Evolutionary conservation across 2,113 vertebrate species (phyloP), one percentile per base, ranked within the genome.

Genomic region (Arvicanthis niloticus): DNA sequence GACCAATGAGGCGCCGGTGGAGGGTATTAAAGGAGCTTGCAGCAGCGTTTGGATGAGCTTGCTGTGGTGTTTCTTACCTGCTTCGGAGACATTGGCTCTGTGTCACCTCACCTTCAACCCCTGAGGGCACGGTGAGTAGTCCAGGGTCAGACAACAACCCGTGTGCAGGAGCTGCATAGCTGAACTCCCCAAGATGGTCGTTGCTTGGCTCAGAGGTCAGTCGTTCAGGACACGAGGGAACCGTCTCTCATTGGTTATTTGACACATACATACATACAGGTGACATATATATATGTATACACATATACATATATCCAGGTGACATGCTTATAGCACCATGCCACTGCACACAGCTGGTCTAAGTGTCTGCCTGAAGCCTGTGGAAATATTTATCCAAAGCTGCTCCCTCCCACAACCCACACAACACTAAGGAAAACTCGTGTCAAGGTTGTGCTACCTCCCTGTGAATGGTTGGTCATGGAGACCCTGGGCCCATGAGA

Each of bases 301-400:
- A n/a, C n/a, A n/a, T n/a, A n/a, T n/a, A n/a, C n/a, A n/a, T n/a
- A n/a, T n/a, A 13, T 51, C 7, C 24, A 26, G 34, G 34, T 37
- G 34, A n/a, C 68, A n/a, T 5, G 5, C 22, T 62, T 62, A 24
- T 3, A 22, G 7, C 60, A 62, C 2, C 62, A 65, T 11, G 26
- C 24, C 22, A 65, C 9, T 65, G 62, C 9, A 26, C 3, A 65
- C 26, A 88, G 3, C 21, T 29, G 88, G 56, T 42, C 76, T 89
- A 91, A 72, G 56, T 80, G 58, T 48, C 90, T 40, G 26, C 26
- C 21, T 45, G 8, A 81, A 68, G 0, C 53, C 62, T 75, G 31
- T 56, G 77, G 40, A 91, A 92, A 90, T 87, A 31, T 12, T 72
- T 91, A 77, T 60, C 86, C 53, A 87, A 86, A 91, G 45, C 78